phyloP scores from a whole-genome alignment of 2,888 invertebrate species.

The Galerucella pusilla region DNA sequence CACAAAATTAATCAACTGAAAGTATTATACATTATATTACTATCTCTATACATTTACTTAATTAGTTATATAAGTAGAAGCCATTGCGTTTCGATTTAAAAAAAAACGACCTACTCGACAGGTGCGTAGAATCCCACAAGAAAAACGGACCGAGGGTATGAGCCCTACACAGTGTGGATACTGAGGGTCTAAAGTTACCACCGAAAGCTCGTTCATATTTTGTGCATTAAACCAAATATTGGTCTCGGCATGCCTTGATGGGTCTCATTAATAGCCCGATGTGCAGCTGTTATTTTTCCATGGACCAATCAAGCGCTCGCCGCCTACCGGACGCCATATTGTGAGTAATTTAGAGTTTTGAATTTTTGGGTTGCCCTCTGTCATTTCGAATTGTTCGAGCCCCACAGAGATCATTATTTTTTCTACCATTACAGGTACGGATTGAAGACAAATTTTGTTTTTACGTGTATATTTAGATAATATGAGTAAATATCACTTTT shows the following conservation, averaged over 20 bases:
- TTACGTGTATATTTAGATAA: neutral
- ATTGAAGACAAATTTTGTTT: neutral
- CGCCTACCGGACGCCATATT: conserved; percentile 61
- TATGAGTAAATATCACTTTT: too few relatives aligned
- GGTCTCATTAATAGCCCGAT: conserved; percentile 63
- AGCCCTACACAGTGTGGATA: conserved; percentile 1
- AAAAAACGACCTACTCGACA: conserved; percentile 21
- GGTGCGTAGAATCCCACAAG: conserved; percentile 20
- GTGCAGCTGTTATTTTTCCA: conserved; percentile 64
- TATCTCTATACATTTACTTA: neutral
- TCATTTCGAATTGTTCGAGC: conserved; percentile 42
- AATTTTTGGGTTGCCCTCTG: conserved; percentile 50
- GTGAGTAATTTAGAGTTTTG: conserved; percentile 57
- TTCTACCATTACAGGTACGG: conserved; percentile 9
- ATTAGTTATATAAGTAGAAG: neutral
- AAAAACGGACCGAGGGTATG: conserved; percentile 20
- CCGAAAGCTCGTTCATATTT: conserved; percentile 24
- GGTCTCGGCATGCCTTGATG: conserved; percentile 60
- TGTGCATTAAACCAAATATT: conserved; percentile 41
- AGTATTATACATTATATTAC: neutral
- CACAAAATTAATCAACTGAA: too few relatives aligned
- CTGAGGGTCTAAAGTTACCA: conserved; percentile 20
- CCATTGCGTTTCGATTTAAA: neutral
- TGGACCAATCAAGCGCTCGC: conserved; percentile 62
- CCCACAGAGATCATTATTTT: conserved; percentile 33